These are phyloP conservation scores for Drosophila affinis DNA, from an alignment of 2,888 invertebrate species.

Conservation along the genomic window DNA sequence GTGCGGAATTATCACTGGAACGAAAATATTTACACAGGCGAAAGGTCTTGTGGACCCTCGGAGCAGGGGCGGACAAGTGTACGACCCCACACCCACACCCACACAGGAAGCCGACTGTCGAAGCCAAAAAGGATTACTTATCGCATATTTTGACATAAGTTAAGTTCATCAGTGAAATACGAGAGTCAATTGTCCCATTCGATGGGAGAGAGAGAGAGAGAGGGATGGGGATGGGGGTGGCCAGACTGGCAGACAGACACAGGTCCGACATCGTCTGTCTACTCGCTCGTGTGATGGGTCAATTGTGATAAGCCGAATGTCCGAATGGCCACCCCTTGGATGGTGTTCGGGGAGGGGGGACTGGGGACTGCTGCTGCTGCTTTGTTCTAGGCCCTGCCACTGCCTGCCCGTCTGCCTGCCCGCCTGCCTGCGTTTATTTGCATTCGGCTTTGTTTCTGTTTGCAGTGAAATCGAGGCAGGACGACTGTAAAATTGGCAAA, in stretches of 20 bases:
- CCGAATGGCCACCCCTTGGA: constrained; percentile 42
- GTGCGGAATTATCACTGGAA: constrained; percentile 67
- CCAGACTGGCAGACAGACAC: constrained; percentile 27
- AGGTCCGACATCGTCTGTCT: constrained; percentile 4
- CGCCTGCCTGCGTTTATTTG: constrained; percentile 74
- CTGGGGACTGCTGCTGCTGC: too few relatives aligned
- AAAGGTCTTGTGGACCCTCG: constrained; percentile 14
- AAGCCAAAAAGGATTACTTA: constrained; percentile 81
- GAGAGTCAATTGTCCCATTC: constrained; percentile 74
- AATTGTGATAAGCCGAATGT: constrained; percentile 75
- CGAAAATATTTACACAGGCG: constrained; percentile 76
- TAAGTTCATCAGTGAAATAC: constrained; percentile 81
- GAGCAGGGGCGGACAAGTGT: constrained; percentile 9
- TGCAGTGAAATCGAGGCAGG: constrained; percentile 77
- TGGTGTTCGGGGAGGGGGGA: constrained; percentile 4
- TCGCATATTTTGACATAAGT: constrained; percentile 82
- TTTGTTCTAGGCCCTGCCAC: constrained; percentile 71
- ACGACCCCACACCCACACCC: constrained; percentile 20
- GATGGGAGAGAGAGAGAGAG: too few relatives aligned
- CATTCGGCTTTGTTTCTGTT: constrained; percentile 75
- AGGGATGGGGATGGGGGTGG: constrained; percentile 15
- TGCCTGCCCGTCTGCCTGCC: constrained; percentile 20
- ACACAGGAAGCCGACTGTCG: constrained; percentile 57
- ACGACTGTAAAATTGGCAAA: constrained; percentile 71
- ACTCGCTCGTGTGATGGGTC: constrained; percentile 67